phyloP scores from a whole-genome alignment of 1,140 invertebrate genomes.

The Pararge aegeria region DNA sequence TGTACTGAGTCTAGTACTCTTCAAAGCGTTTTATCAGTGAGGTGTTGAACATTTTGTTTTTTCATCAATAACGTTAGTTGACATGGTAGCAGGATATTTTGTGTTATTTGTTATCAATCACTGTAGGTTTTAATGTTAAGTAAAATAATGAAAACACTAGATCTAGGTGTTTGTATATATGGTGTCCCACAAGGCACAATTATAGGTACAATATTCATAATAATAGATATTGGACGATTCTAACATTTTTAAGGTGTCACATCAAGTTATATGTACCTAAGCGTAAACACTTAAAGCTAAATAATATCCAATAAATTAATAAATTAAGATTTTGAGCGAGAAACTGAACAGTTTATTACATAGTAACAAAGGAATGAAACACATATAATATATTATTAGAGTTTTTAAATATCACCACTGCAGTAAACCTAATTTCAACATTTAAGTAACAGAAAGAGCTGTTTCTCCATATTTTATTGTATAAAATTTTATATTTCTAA shows the following conservation, averaged over 20 bases:
- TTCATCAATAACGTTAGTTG: conserved; percentile 8
- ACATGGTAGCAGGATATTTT: conserved; percentile 14
- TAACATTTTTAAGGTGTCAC: conserved; percentile 30
- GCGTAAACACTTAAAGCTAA: conserved; percentile 77
- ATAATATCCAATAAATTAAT: conserved; percentile 43
- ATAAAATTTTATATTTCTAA: too few species aligned
- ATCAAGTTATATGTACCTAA: conserved; percentile 59
- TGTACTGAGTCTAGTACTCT: conserved; percentile 71
- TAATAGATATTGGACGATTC: neutral
- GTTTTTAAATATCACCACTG: too few species aligned
- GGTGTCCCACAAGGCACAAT: conserved; percentile 50
- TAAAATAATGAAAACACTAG: conserved; percentile 16
- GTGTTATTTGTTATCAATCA: conserved; percentile 8
- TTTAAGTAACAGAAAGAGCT: too few species aligned
- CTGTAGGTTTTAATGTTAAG: conserved; percentile 12
- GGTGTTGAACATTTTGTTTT: conserved; percentile 48
- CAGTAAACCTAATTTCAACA: too few species aligned
- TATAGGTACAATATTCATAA: conserved; percentile 7
- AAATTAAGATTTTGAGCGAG: conserved; percentile 57
- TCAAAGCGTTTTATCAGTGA: conserved; percentile 65
- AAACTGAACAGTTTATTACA: conserved; percentile 20
- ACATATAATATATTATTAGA: too few species aligned
- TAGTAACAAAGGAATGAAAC: too few species aligned
- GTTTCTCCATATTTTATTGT: too few species aligned
- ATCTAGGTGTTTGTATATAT: conserved; percentile 34